Conservation (phyloP, 2,888 invertebrate genomes). For the Melinopterus prodromus region DNA sequence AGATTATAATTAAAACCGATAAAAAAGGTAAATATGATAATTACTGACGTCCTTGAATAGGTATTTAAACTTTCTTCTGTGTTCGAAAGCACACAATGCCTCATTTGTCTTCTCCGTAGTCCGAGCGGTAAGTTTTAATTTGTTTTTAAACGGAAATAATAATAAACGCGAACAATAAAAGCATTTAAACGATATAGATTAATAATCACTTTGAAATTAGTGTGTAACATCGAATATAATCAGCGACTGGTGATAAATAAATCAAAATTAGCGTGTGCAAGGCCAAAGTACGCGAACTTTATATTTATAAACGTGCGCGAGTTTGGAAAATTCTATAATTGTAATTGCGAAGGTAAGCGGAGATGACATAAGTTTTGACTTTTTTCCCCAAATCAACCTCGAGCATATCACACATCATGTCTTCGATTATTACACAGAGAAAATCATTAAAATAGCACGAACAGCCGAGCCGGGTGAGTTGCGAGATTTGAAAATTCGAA, state of each 20-base stretch:
- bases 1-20: not conserved
- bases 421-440: too few relatives aligned
- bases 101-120: not conserved
- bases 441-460: too few relatives aligned
- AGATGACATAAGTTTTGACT: not conserved
- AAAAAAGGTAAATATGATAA: not conserved
- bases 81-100: not conserved
- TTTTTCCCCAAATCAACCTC: not conserved
- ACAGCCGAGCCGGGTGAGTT: too few relatives aligned
- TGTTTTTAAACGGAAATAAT: not conserved
- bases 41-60: not conserved
- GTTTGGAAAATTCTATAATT: not conserved
- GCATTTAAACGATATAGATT: not conserved
- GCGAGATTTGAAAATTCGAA: not conserved
- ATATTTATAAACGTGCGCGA: not conserved
- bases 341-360: not conserved
- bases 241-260: not conserved
- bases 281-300: not conserved
- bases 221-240: not conserved
- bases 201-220: not conserved
- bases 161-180: not conserved
- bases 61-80: not conserved
- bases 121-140: not conserved
- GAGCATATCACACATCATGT: not conserved
- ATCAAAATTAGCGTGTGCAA: not conserved